Conservation (phyloP, 2,113 vertebrate genomes). For the Varanus komodoensis region DNA sequence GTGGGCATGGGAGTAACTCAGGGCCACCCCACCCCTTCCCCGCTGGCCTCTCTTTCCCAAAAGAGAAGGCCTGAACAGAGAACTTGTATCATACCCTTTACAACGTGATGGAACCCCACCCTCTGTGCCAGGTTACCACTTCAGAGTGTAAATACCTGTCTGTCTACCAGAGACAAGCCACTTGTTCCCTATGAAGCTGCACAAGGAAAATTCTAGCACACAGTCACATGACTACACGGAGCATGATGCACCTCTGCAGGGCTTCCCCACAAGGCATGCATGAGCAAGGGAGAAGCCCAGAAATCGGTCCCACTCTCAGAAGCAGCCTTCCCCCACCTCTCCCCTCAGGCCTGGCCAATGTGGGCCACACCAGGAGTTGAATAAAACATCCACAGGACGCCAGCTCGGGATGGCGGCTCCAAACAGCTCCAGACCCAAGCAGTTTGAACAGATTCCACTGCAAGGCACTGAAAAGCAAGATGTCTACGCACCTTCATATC, state of each 20-base stretch:
- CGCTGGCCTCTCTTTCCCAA: not conserved
- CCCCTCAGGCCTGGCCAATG: no score
- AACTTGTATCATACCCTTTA: not conserved
- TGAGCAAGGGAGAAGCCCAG: not conserved
- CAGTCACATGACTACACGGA: not conserved
- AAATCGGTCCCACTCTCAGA: not conserved
- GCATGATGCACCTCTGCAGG: not conserved
- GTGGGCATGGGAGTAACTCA: not conserved
- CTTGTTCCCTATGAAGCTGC: not conserved
- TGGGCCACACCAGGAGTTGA: no score
- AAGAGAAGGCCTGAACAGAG: not conserved
- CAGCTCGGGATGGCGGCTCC: not conserved
- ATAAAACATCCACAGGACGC: no score
- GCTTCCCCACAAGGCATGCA: no score
- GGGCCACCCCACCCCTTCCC: not conserved
- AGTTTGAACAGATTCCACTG: not conserved
- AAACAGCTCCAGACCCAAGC: not conserved
- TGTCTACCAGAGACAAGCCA: not conserved
- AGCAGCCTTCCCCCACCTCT: not conserved
- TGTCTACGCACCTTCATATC: constrained; percentile 89
- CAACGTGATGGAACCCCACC: not conserved
- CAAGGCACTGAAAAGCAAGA: not conserved
- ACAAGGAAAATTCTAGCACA: not conserved
- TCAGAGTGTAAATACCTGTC: not conserved
- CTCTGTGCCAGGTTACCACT: not conserved